Conservation (phyloP, 1,140 invertebrate genomes). For the Berghia stephanieae region DNA sequence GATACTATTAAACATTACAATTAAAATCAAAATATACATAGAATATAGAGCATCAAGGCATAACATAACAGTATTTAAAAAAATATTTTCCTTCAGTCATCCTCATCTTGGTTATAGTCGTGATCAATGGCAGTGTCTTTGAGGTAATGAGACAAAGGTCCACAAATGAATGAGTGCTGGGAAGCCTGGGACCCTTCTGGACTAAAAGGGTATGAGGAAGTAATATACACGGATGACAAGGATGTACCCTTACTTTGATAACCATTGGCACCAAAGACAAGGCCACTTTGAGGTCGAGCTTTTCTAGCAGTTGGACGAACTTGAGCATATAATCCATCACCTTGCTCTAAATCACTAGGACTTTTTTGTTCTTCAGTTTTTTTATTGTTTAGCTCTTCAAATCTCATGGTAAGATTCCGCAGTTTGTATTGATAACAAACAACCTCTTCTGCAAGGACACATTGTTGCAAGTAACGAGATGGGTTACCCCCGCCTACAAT, state of each 20-base stretch:
- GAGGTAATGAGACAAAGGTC: conserved; percentile 51
- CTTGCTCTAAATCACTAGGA: background rate
- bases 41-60: too few relatives aligned
- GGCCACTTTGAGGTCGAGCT: conserved; percentile 55
- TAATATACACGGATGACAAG: conserved; percentile 55
- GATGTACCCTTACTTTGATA: conserved; percentile 43
- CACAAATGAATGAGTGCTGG: conserved; percentile 45
- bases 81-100: conserved; percentile 30
- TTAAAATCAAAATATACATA: too few relatives aligned
- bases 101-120: conserved; percentile 44
- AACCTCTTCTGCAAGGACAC: conserved; percentile 64
- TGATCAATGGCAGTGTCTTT: conserved; percentile 51
- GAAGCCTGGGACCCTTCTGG: conserved; percentile 42
- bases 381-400: background rate
- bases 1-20: too few relatives aligned
- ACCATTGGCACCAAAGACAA: conserved; percentile 57
- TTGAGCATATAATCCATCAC: conserved; percentile 17
- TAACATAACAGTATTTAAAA: too few relatives aligned
- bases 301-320: conserved; percentile 15
- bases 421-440: conserved; percentile 54
- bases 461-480: conserved; percentile 72
- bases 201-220: conserved; percentile 65
- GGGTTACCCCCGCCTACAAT: conserved; percentile 80
- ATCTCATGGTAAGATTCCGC: conserved; percentile 33
- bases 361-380: conserved; percentile 22